A percentile compares a stretch with the other conserved stretches of the same genome.
phyloP scores from a whole-genome alignment of 1,140 invertebrate genomes.

The Drosophila arizonae region DNA sequence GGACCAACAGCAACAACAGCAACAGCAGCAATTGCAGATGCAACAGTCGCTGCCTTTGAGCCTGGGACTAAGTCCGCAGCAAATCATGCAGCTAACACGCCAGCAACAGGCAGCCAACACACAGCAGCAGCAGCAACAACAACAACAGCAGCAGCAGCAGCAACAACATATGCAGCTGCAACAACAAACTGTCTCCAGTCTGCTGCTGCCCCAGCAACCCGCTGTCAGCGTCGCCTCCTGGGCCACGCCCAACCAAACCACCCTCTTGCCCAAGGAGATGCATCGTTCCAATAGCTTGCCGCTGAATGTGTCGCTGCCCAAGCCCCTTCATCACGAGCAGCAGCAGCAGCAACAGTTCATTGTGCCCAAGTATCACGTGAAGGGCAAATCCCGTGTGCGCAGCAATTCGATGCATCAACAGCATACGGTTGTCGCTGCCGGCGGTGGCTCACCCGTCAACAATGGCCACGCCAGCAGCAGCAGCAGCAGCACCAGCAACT shows the following conservation, averaged over 20 bases:
- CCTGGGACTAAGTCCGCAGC: constrained; percentile 57
- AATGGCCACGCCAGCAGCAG: constrained; percentile 31
- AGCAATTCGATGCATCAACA: constrained; percentile 82
- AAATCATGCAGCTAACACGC: constrained; percentile 60
- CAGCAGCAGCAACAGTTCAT: constrained; percentile 56
- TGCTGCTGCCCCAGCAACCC: constrained; percentile 47
- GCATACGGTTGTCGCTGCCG: constrained; percentile 53
- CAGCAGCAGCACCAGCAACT: constrained; percentile 50
- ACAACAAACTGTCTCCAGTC: constrained; percentile 42
- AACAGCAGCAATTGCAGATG: constrained; percentile 57
- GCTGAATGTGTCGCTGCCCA: constrained; percentile 83
- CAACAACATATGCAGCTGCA: constrained; percentile 51
- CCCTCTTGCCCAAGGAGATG: constrained; percentile 83
- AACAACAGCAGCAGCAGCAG: constrained; percentile 49
- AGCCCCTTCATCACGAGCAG: constrained; percentile 58
- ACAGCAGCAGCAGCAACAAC: constrained; percentile 55
- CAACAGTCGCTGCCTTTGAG: constrained; percentile 69
- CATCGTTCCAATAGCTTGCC: constrained; percentile 85
- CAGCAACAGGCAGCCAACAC: constrained; percentile 54
- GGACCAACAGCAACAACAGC: constrained; percentile 52
- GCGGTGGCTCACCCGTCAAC: constrained; percentile 46
- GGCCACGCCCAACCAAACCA: constrained; percentile 59
- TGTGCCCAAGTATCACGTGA: constrained; percentile 74
- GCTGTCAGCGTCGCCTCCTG: constrained; percentile 61
- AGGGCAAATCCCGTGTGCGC: constrained; percentile 70